These are phyloP conservation scores for Penaeus vannamei DNA, from an alignment of 1,140 invertebrate genomes.

Conservation along the genomic window DNA sequence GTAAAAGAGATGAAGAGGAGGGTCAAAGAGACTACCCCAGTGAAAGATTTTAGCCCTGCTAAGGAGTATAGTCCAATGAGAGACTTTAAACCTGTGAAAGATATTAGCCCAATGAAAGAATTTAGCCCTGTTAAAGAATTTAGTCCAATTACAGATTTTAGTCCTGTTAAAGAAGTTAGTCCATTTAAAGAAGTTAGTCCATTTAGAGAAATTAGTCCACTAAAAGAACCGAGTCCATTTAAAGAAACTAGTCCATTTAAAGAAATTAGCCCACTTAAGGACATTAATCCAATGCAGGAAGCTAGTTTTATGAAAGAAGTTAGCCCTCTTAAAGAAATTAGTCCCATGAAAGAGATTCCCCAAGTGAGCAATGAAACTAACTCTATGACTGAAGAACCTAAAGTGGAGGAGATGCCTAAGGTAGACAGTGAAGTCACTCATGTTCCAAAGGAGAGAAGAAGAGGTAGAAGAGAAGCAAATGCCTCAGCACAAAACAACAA, in stretches of 20 bases:
- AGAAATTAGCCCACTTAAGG: background rate
- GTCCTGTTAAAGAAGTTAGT: background rate
- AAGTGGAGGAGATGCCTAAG: no score
- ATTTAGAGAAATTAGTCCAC: conserved; percentile 4
- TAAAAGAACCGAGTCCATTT: background rate
- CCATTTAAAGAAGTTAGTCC: background rate
- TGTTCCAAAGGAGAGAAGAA: background rate
- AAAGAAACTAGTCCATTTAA: conserved; percentile 29
- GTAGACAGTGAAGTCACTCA: background rate
- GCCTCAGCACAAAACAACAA: background rate
- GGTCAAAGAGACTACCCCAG: no score
- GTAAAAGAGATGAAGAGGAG: conserved; percentile 8
- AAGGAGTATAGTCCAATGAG: background rate
- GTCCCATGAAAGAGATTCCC: background rate
- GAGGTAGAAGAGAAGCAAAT: background rate
- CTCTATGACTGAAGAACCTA: no score
- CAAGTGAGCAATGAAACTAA: no score
- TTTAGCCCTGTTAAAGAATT: conserved; percentile 1
- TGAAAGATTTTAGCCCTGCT: no score
- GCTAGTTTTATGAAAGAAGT: background rate
- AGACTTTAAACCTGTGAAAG: conserved; percentile 22
- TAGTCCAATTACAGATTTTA: background rate
- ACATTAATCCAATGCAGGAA: background rate
- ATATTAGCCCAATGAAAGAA: conserved; percentile 36
- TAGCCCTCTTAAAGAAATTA: background rate